Conservation (phyloP, 2,888 invertebrate species). For the Nomada fabriciana region DNA sequence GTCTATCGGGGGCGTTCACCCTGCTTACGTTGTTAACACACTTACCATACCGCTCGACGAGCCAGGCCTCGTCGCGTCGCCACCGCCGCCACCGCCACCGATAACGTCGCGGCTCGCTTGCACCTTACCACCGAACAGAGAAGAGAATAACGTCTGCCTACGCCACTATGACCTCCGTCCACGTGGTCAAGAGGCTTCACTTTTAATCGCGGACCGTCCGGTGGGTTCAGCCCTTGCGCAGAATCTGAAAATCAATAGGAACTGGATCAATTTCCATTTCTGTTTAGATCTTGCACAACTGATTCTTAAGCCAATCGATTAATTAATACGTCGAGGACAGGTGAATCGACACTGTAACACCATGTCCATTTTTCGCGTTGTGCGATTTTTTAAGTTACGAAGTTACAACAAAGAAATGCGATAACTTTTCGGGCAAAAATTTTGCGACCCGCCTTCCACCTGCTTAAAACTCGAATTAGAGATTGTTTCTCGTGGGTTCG, state of each 20-base stretch:
- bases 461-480: too few species aligned
- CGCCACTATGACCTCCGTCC: slow-evolving; percentile 67
- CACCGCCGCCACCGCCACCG: slow-evolving; percentile 19
- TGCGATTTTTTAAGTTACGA: too few species aligned
- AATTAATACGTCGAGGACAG: too few species aligned
- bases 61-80: slow-evolving; percentile 36
- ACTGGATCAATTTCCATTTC: not conserved
- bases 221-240: not conserved
- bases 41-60: slow-evolving; percentile 74
- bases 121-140: slow-evolving; percentile 47
- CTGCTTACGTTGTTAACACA: slow-evolving; percentile 78
- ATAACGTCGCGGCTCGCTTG: slow-evolving; percentile 42
- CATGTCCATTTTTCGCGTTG: too few species aligned
- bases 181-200: slow-evolving; percentile 71
- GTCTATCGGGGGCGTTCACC: slow-evolving; percentile 82
- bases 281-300: not conserved
- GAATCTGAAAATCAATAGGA: slow-evolving; percentile 11
- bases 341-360: too few species aligned
- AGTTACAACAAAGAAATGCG: too few species aligned
- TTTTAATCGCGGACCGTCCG: slow-evolving; percentile 63
- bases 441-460: too few species aligned
- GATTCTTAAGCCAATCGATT: too few species aligned
- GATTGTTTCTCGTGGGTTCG: not conserved
- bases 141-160: slow-evolving; percentile 67
- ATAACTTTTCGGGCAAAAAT: too few species aligned